Base-by-base conservation (phyloP, 2,113 vertebrate species). In the Halcyon malimbica region DNA sequence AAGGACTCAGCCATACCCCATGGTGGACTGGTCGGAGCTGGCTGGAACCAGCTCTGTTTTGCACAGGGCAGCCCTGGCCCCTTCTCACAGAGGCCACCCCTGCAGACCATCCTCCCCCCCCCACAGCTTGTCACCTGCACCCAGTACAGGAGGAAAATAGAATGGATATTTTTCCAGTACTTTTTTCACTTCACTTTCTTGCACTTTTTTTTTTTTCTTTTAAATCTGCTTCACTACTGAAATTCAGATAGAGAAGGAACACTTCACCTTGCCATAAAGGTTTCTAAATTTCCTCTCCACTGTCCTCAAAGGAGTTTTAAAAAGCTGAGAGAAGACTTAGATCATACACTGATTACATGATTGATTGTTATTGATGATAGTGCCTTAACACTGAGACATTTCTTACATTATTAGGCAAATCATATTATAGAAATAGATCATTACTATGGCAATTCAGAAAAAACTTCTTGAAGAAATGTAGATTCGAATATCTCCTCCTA, bases 1-100 rank as follows among this genome's bases (percentile, higher is more conserved):
- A 9, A 5, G 21, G 26, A 26, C 59, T 63, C 11, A 68, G 42
- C 53, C 0, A 0, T 68, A 39, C 6, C 16, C 28, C 12, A 6
- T 1, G 2, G 13, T 25, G 21, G 48, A 17, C 14, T 15, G 5
- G 18, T 19, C 50, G 46, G 35, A 73, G 16, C 31, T 20, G 11
- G 56, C 16, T 57, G 31, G 31, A 57, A 57, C 31, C 16, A 11
- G 17, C 17, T 57, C 29, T 57, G 18, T 57, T 17, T 26, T 15
- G 53, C 53, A 54, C 9, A 26, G 14, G 13, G 53, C 56, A 57
- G 56, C 31, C 56, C 31, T 57, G 56, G 31, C 29, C 31, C 11
- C 18, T 59, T 16, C 33, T 71, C 46, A 23, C 16, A 51, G 62
- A 4, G 23, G 13, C 29, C 2, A 1, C 20, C 25, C 5, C 33